These are phyloP conservation scores for Hippopotamus amphibius DNA, from an alignment of 2,113 vertebrate genomes.

Conservation along the genomic window DNA sequence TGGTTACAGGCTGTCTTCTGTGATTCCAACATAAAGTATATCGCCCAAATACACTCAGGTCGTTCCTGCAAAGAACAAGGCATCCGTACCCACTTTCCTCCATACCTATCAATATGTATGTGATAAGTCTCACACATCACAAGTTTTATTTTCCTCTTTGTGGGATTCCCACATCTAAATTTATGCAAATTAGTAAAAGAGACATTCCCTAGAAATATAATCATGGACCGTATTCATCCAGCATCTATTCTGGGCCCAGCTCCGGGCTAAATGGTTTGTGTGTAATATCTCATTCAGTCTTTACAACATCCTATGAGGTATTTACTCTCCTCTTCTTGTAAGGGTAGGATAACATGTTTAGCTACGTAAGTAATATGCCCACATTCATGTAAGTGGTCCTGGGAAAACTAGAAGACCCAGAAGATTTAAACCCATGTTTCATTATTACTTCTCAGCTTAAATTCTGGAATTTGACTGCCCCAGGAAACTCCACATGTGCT, in stretches of 20 bases:
- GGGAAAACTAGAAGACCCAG: background rate
- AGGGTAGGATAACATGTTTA: background rate
- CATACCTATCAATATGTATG: background rate
- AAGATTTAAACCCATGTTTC: background rate
- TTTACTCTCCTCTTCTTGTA: background rate
- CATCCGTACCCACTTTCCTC: background rate
- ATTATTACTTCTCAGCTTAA: background rate
- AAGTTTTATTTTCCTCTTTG: background rate
- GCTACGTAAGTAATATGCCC: background rate
- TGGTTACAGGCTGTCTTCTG: background rate
- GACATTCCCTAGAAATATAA: background rate
- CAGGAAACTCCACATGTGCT: background rate
- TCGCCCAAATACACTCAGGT: background rate
- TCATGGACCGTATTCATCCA: background rate
- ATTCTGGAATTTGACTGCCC: background rate
- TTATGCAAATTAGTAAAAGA: conserved; percentile 1
- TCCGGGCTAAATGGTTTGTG: background rate
- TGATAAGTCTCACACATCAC: background rate
- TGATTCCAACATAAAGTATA: background rate
- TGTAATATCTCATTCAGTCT: background rate
- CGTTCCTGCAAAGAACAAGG: background rate
- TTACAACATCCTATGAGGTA: background rate
- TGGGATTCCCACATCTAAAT: background rate
- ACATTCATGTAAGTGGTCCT: background rate
- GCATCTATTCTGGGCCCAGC: background rate